phyloP scores from a whole-genome alignment of 2,113 vertebrate species.

The Crotalus tigris region DNA sequence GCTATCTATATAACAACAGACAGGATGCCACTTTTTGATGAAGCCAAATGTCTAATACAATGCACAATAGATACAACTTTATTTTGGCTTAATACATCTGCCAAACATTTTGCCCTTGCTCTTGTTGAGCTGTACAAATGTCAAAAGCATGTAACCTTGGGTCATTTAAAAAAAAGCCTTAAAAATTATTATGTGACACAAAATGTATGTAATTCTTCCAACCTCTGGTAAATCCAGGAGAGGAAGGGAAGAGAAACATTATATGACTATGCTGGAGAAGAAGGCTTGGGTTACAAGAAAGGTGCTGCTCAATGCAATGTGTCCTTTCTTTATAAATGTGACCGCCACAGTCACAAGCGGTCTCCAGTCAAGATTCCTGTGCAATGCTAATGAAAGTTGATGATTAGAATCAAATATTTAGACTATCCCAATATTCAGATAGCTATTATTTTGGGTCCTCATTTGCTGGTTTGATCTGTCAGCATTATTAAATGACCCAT shows the following conservation, averaged over 20 bases:
- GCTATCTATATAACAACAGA: background rate
- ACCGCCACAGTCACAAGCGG: background rate
- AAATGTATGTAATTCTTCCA: background rate
- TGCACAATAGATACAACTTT: background rate
- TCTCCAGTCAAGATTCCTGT: background rate
- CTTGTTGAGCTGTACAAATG: background rate
- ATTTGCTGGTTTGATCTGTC: constrained; percentile 11
- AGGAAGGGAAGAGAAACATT: background rate
- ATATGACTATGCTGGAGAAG: background rate
- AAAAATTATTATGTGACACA: background rate
- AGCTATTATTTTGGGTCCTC: background rate
- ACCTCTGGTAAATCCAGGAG: background rate
- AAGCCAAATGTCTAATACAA: background rate
- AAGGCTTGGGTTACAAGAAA: background rate
- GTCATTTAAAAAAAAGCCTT: background rate
- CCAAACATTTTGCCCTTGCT: background rate
- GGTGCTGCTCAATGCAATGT: background rate
- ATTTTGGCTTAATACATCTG: background rate
- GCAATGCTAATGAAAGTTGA: background rate
- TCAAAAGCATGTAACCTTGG: background rate
- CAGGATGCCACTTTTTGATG: background rate
- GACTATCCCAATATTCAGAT: background rate
- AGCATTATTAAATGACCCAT: constrained; percentile 13
- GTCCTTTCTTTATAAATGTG: background rate
- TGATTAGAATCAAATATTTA: constrained; percentile 20